Base-by-base conservation (phyloP, 2,113 vertebrate genomes). In the Scomber colias region DNA sequence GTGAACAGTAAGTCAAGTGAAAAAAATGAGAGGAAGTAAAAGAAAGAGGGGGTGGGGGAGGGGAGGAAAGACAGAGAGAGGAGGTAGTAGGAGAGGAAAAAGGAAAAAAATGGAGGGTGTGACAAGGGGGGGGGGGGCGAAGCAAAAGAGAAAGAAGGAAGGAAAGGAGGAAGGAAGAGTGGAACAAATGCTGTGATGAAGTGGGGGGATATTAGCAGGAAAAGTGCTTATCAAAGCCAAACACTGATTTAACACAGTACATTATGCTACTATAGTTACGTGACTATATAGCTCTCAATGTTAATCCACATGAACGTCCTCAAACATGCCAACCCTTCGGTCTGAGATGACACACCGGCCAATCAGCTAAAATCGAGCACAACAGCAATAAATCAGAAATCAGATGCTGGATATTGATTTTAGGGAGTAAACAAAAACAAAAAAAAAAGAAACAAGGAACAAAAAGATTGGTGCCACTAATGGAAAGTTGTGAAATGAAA, bases 21-120 rank as follows among this genome's bases (percentile, higher is more conserved):
- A 68, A 83, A 40, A 40, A 59, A 53, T 6, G 45, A 55, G 31
- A 82, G 82, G 71, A 86, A 79, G 79, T 46, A 71, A 68, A 70
- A 73, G 65, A 59, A 11, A 44, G 50, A 27, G 54, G 60, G 48
- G 50, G 46, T 7, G 4, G 31, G 31, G 7, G 35, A 49, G 55
- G 40, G 45, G 45, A n/a, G n/a, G 24, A 30, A 24, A 10, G 11
- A 51, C 5, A 21, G 3, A 21, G 53, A 30, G 21, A 40, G 35
- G 51, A 45, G 24, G 1, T 1, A 56, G 21, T 21, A 21, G 21
- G 21, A 21, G 21, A 21, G 24, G 45, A 15, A 49, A 5, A 10
- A 55, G 19, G 49, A 14, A 1, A 15, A 63, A 27, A 27, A 27
- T 27, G 40, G 3, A 45, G 19, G 6, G 54, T 12, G 55, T 3